Conservation (phyloP, 2,113 vertebrate species). For the Nymphicus hollandicus region DNA sequence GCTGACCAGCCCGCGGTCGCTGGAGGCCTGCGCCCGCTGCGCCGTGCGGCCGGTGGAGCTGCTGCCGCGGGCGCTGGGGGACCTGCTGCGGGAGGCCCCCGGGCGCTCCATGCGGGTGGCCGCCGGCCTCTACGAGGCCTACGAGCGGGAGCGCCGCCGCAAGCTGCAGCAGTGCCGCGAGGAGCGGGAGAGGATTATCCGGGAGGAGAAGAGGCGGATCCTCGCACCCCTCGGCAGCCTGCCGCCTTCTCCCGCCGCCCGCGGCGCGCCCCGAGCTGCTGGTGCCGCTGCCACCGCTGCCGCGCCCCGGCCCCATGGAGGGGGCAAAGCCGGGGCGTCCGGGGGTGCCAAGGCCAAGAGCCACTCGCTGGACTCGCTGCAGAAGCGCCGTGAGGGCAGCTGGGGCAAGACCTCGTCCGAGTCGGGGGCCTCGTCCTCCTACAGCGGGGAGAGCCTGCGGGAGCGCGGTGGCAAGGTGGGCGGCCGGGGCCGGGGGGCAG, state of each 20-base stretch:
- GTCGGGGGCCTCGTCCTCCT: slow-evolving; percentile 88
- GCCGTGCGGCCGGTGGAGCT: slow-evolving; percentile 94
- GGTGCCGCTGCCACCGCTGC: slow-evolving; percentile 22
- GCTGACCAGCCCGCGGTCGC: slow-evolving; percentile 92
- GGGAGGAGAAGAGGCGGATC: slow-evolving; percentile 88
- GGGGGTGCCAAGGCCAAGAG: slow-evolving; percentile 73
- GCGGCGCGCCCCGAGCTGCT: not conserved
- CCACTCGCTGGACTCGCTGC: slow-evolving; percentile 91
- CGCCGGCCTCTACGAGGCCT: slow-evolving; percentile 89
- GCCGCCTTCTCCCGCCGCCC: slow-evolving; percentile 69
- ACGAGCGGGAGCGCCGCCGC: slow-evolving; percentile 85
- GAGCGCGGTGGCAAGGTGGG: slow-evolving; percentile 75
- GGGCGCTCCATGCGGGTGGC: slow-evolving; percentile 92
- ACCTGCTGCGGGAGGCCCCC: slow-evolving; percentile 89
- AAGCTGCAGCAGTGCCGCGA: slow-evolving; percentile 92
- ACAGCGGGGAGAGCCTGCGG: slow-evolving; percentile 86
- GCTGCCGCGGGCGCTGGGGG: slow-evolving; percentile 82
- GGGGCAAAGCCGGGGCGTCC: not conserved
- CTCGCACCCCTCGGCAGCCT: slow-evolving; percentile 75
- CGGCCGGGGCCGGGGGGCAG: slow-evolving; percentile 68
- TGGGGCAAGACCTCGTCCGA: slow-evolving; percentile 90
- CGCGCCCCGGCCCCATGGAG: not conserved
- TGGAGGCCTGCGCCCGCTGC: slow-evolving; percentile 95
- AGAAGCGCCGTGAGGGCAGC: slow-evolving; percentile 80
- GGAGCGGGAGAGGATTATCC: slow-evolving; percentile 89